Conservation (phyloP, 2,113 vertebrate species). For the Geothlypis trichas region DNA sequence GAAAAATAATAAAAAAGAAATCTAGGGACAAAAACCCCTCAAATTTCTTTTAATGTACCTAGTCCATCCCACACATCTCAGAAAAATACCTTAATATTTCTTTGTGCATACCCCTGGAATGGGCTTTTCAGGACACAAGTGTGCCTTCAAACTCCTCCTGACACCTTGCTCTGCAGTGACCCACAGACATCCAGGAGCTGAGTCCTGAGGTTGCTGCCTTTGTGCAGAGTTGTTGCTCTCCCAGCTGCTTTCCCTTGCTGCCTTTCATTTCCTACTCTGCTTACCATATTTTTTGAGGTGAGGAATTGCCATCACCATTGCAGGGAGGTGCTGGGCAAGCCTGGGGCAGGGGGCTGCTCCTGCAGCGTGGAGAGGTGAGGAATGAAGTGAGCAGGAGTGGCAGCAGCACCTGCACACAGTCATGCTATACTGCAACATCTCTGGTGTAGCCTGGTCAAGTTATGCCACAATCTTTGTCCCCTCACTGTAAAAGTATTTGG, state of each 20-base stretch:
- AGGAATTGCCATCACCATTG: background rate
- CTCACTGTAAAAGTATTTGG: background rate
- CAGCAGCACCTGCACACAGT: background rate
- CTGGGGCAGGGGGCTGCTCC: background rate
- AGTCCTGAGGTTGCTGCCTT: background rate
- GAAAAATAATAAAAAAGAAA: background rate
- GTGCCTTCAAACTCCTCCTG: background rate
- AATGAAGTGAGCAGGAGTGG: background rate
- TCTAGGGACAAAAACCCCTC: background rate
- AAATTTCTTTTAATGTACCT: background rate
- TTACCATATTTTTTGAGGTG: background rate
- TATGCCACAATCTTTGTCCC: background rate
- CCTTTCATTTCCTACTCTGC: background rate
- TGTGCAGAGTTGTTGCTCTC: background rate
- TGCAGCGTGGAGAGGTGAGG: accelerated
- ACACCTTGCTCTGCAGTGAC: background rate
- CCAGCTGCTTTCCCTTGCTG: background rate
- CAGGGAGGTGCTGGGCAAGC: background rate
- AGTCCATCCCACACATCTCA: background rate
- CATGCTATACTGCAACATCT: background rate
- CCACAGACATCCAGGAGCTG: background rate
- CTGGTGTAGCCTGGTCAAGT: background rate
- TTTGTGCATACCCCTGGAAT: background rate
- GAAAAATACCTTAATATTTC: background rate
- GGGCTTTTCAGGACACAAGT: background rate